These are phyloP conservation scores for Phrynocephalus guinanensis DNA, from an alignment of 2,797 vertebrate genomes.

Conservation along the genomic window DNA sequence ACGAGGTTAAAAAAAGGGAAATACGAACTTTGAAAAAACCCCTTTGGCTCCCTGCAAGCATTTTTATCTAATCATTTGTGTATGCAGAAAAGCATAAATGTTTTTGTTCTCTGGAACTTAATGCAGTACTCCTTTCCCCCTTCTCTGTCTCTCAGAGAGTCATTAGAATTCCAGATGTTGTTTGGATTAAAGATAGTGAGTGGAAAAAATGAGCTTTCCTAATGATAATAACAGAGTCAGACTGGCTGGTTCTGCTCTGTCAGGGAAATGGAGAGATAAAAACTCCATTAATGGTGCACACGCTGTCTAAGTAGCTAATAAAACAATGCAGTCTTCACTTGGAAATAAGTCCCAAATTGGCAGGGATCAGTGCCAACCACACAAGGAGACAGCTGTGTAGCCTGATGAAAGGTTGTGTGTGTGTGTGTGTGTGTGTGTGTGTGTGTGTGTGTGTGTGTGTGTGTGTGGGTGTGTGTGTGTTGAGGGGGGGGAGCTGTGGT, in stretches of 20 bases:
- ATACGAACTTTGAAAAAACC: background rate
- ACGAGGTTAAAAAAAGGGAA: background rate
- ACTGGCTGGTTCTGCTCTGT: conserved; percentile 74
- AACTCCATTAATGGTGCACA: conserved; percentile 67
- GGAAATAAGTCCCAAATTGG: conserved; percentile 60
- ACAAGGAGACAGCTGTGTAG: conserved; percentile 63
- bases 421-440: background rate
- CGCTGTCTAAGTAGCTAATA: conserved; percentile 64
- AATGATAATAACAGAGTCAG: conserved; percentile 78
- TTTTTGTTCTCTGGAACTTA: conserved; percentile 35
- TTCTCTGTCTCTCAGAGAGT: conserved; percentile 49
- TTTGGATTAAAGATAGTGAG: conserved; percentile 76
- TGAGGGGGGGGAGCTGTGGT: too few species aligned
- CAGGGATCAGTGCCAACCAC: conserved; percentile 62
- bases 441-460: background rate
- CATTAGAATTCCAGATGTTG: conserved; percentile 79
- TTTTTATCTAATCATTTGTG: conserved; percentile 37
- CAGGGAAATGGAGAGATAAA: conserved; percentile 79
- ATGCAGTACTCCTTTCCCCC: conserved; percentile 47
- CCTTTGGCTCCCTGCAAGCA: background rate
- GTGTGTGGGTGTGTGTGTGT: background rate
- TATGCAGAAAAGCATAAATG: conserved; percentile 33
- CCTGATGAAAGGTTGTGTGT: conserved; percentile 17
- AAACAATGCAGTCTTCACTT: conserved; percentile 67
- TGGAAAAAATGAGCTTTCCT: conserved; percentile 69